These are phyloP conservation scores for Cossypha caffra DNA, from an alignment of 2,797 vertebrate genomes.

Conservation along the genomic window DNA sequence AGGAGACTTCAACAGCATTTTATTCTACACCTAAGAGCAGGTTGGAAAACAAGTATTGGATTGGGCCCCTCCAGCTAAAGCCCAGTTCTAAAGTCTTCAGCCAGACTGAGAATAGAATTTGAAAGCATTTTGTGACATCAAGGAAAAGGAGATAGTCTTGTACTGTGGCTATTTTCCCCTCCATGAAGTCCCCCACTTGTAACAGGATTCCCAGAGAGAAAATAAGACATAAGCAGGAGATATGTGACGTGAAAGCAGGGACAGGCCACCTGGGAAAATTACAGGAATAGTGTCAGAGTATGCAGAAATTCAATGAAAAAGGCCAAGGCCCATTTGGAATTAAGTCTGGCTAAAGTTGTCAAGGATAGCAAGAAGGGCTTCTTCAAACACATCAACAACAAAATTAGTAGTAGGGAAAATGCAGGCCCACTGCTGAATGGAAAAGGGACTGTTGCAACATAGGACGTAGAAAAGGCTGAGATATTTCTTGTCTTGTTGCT, in stretches of 20 bases:
- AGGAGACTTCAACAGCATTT: neutral
- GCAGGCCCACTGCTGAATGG: neutral
- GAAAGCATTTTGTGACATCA: neutral
- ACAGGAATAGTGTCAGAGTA: neutral
- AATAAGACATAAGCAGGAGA: neutral
- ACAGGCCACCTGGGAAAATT: neutral
- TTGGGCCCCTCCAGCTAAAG: neutral
- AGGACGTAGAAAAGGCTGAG: neutral
- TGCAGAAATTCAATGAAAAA: neutral
- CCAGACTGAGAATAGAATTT: neutral
- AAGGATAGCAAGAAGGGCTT: neutral
- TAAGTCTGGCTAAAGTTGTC: neutral
- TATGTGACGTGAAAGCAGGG: neutral
- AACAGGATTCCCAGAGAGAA: neutral
- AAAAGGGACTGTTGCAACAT: neutral
- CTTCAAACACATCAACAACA: neutral
- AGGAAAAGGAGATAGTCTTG: neutral
- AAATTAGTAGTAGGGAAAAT: neutral
- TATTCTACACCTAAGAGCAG: rapidly evolving
- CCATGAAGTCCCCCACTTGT: neutral
- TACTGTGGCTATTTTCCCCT: neutral
- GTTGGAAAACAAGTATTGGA: neutral
- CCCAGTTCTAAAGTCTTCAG: neutral
- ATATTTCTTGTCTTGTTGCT: neutral
- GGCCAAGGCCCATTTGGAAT: neutral